Evolutionary conservation across 2,888 invertebrate genomes (phyloP).

Genomic region (Embidobia sp.): DNA sequence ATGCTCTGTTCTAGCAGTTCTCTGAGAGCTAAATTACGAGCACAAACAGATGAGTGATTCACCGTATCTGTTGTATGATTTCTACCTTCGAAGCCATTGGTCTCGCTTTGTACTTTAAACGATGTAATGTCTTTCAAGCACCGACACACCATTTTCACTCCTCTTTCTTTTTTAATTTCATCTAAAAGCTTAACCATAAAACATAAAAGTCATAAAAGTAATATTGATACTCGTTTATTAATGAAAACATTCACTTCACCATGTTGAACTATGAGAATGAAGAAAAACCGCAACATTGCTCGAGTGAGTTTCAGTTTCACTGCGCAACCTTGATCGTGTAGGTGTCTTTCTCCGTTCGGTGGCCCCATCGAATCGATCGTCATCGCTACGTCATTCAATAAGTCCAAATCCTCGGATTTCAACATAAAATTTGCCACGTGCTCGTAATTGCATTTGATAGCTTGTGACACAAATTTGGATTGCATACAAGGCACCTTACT

Average conservation of each 20-base stretch:
- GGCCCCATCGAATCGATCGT: slow-evolving; percentile 86
- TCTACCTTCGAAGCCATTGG: slow-evolving; percentile 23
- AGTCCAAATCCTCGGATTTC: slow-evolving; percentile 77
- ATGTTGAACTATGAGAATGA: slow-evolving; percentile 86
- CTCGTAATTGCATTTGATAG: slow-evolving; percentile 82
- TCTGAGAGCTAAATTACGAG: slow-evolving; percentile 87
- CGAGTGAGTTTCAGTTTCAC: slow-evolving; percentile 85
- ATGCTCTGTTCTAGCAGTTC: slow-evolving; percentile 89
- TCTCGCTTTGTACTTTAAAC: slow-evolving; percentile 42
- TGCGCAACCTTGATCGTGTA: slow-evolving; percentile 86
- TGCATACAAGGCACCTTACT: slow-evolving; percentile 81
- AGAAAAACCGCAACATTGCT: slow-evolving; percentile 89
- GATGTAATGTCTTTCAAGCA: slow-evolving; percentile 83
- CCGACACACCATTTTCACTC: slow-evolving; percentile 85
- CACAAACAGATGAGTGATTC: slow-evolving; percentile 85
- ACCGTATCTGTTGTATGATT: slow-evolving; percentile 79
- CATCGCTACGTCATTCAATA: slow-evolving; percentile 84
- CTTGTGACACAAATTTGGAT: slow-evolving; percentile 81
- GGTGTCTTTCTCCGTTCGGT: slow-evolving; percentile 83
- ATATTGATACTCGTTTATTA: no score
- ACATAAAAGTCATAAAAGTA: no score
- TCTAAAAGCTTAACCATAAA: slow-evolving; percentile 84
- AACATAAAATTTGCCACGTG: slow-evolving; percentile 80
- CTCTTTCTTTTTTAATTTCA: slow-evolving; percentile 84
- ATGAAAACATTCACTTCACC: no score